Evolutionary conservation across 2,797 vertebrate species (phyloP).

Genomic region (Tenualosa ilisha): DNA sequence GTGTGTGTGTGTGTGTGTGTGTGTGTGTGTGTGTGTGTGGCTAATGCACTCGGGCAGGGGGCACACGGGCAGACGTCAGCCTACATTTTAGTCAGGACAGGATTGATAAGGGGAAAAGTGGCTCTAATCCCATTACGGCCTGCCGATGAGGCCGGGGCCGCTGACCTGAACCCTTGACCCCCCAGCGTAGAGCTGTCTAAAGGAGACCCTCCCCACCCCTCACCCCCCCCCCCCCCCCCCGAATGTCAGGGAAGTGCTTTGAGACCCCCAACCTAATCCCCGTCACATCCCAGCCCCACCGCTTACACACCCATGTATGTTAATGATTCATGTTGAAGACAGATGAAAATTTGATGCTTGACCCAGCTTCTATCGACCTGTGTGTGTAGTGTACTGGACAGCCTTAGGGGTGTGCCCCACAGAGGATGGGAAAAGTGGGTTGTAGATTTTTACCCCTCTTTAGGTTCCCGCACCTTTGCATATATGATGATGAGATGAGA

Average conservation of each 20-base stretch:
- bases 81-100: background rate
- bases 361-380: conserved; percentile 38
- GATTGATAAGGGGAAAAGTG: conserved; percentile 23
- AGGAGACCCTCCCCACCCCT: background rate
- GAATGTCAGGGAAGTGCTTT: conserved; percentile 25
- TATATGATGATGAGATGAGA: background rate
- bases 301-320: conserved; percentile 30
- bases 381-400: conserved; percentile 24
- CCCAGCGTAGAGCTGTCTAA: background rate
- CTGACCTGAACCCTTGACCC: conserved; percentile 32
- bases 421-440: conserved; percentile 24
- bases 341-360: conserved; percentile 64
- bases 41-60: background rate
- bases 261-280: conserved; percentile 29
- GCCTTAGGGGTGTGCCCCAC: background rate
- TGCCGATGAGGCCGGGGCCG: conserved; percentile 15
- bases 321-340: conserved; percentile 64
- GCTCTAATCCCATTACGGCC: conserved; percentile 35
- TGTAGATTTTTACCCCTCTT: conserved; percentile 32
- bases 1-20: background rate
- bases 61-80: background rate
- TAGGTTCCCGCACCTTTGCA: conserved; percentile 46
- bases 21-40: background rate
- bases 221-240: conserved; percentile 12
- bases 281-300: conserved; percentile 15